Conservation (phyloP, 2,797 vertebrate species). For the Rhinogobio ventralis region DNA sequence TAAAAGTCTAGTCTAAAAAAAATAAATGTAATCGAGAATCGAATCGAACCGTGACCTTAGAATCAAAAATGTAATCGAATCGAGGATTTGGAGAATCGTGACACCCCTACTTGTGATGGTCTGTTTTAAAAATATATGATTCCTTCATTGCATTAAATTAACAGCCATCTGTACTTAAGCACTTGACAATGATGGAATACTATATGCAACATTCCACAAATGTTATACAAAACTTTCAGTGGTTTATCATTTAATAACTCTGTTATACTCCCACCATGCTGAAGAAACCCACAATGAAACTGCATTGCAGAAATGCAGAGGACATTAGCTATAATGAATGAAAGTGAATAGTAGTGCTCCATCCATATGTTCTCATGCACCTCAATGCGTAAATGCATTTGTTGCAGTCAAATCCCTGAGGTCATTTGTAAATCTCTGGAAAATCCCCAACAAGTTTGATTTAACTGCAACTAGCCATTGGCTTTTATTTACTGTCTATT, state of each 20-base stretch:
- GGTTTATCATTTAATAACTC: slow-evolving; percentile 10
- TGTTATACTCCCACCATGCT: neutral
- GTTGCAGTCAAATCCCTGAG: slow-evolving; percentile 83
- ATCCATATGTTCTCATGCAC: slow-evolving; percentile 70
- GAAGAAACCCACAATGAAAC: slow-evolving; percentile 15
- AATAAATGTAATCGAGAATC: too few relatives aligned
- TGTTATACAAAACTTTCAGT: neutral
- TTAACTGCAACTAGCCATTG: slow-evolving; percentile 91
- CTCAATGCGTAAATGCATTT: slow-evolving; percentile 67
- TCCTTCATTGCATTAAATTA: neutral
- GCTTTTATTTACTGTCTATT: slow-evolving; percentile 95
- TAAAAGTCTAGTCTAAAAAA: too few relatives aligned
- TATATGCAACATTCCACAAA: slow-evolving; percentile 5
- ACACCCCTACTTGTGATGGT: neutral
- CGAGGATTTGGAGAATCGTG: too few relatives aligned
- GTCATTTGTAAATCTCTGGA: slow-evolving; percentile 93
- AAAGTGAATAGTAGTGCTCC: slow-evolving; percentile 60
- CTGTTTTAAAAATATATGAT: neutral
- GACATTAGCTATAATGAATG: slow-evolving; percentile 51
- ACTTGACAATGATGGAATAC: neutral
- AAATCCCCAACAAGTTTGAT: slow-evolving; percentile 92
- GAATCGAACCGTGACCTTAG: too few relatives aligned
- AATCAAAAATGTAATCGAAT: too few relatives aligned
- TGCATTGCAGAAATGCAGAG: slow-evolving; percentile 13
- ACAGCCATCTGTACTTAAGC: slow-evolving; percentile 1